Base-by-base conservation (phyloP, 2,888 invertebrate species). In the Papilio demoleus region DNA sequence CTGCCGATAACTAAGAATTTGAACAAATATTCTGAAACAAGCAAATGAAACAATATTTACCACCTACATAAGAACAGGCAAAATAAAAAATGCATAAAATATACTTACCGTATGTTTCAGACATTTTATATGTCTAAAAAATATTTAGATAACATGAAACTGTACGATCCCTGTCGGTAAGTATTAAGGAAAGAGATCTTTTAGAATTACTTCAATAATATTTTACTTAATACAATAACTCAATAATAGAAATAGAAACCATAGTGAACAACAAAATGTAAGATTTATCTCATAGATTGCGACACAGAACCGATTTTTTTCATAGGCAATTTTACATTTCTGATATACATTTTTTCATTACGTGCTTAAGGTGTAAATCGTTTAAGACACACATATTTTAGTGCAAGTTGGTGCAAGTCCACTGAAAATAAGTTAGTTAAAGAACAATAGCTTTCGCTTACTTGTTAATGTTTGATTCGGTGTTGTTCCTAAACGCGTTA, bases 1-100 rank as follows among this genome's bases (percentile, higher is more conserved):
- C 96, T 96, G 71, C 97, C 97, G 83, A 97, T 97, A 36, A 97
- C 96, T 75, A 97, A 90, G 85, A 97, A 97, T 93, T 97, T 97
- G 88, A 97, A 97, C 73, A 97, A 92, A 82, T 96, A 97, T 93
- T 97, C 97, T 95, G 90, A 67, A 94, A 93, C 64, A 70, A 73
- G 68, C 66, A 45, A 60, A 64, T 66, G 4, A 38, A 60, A 36
- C n/a, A 50, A 47, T 58, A 42, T 53, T 40, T 40, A 36, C 19
- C 40, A 5, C 5, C 17, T 19, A 17, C 38, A n/a, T 50, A 6
- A 34, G 8, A 14, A n/a, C 17, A 40, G 4, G 17, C 0, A 12
- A 27, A 42, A 27, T 38, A 38, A 11, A 47, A 58, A 3, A 0
- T 42, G 4, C 12, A 56, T 31, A 27, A 12, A 24, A 40, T 60